phyloP scores from a whole-genome alignment of 1,140 invertebrate species.

The Platyscapa corneri region DNA sequence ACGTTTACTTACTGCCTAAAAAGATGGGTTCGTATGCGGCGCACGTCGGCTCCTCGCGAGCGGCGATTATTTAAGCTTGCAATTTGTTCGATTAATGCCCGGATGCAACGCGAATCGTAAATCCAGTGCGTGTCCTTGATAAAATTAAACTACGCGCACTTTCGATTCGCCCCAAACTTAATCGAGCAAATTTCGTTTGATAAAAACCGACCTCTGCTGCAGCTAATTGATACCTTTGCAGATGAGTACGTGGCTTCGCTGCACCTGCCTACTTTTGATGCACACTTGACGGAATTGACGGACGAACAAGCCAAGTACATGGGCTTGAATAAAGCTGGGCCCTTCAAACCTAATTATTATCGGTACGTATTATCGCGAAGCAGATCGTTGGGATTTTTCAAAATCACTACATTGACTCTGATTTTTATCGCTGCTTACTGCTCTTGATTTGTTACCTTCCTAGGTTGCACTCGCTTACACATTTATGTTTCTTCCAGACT shows the following conservation, averaged over 20 bases:
- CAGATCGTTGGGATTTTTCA: background rate
- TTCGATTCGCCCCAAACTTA: no score
- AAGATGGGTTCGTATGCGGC: constrained; percentile 89
- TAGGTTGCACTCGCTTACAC: background rate
- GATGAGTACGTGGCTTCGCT: constrained; percentile 98
- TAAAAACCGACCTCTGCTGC: no score
- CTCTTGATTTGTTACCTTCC: background rate
- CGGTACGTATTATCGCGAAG: constrained; percentile 76
- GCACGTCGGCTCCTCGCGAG: background rate
- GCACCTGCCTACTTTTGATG: constrained; percentile 97
- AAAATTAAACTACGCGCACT: no score
- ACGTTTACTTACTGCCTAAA: constrained; percentile 97
- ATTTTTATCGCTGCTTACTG: background rate
- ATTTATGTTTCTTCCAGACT: background rate
- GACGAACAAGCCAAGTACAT: constrained; percentile 99
- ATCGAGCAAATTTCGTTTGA: no score
- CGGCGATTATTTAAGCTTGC: no score
- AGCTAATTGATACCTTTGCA: constrained; percentile 65
- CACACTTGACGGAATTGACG: constrained; percentile 94
- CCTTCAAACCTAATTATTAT: constrained; percentile 99
- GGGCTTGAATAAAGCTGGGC: constrained; percentile 97
- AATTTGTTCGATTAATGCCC: no score
- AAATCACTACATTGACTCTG: constrained; percentile 20
- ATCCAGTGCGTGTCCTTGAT: no score
- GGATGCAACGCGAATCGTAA: no score